Evolutionary conservation across 2,797 vertebrate species (phyloP), one percentile per base, ranked within the genome.

Genomic region (Anguilla marmorata): DNA sequence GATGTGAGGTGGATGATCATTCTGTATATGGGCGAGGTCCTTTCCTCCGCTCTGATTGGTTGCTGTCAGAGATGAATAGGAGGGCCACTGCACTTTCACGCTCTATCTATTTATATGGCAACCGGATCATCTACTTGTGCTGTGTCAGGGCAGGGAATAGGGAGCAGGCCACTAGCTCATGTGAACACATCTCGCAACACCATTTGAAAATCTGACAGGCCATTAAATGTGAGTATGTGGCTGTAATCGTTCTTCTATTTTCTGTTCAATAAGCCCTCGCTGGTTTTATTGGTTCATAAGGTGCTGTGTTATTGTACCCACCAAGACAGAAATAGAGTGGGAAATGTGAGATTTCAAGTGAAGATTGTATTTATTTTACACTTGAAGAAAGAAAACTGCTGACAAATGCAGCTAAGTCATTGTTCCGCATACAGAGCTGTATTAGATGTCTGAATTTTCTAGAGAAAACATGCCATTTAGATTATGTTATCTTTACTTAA

Each of bases 61-160:
- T 16, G 41, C 79, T 82, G 79, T 50, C 79, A 48, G 45, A n/a
- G 45, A 82, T 82, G 79, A 82, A 50, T 33, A 82, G 79, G 24
- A 50, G 41, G 79, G 19, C 45, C 45, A 11, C 79, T 30, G 56
- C 21, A 85, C 84, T 63, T 63, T 16, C 56, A 85, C 37, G 14
- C 56, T 37, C 30, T 24, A 16, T 41, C 56, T 85, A 85, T 85
- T 85, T 85, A 85, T 60, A 85, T 33, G 54, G 33, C 58, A 66
- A 63, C 58, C 1, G 33, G 27, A 63, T 85, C 9, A 85, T 63
- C 56, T 85, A 66, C 60, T 85, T 85, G 9, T 85, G 83, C 50
- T 85, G 84, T n/a, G 56, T 41, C 84, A 63, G 84, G 84, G 56
- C 24, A 41, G 56, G 84, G 84, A 41, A 41, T 54, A 21, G 84